Percentiles rank a stretch among this genome's conserved stretches.
phyloP scores from a whole-genome alignment of 2,113 vertebrate species.

The Eclectus roratus region DNA sequence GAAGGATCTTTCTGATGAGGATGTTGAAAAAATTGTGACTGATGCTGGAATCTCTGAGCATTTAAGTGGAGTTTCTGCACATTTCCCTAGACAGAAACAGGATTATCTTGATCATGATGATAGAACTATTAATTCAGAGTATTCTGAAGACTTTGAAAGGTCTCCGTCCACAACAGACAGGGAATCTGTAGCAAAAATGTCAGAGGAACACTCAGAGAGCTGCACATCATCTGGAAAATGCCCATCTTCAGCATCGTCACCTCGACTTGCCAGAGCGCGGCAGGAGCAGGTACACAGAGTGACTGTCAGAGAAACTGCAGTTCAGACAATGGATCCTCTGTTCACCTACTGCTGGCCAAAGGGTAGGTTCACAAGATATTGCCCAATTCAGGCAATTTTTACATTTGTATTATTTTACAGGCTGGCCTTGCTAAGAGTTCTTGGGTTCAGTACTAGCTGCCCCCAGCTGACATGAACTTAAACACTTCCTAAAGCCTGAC shows the following conservation, averaged over 20 bases:
- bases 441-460: not conserved
- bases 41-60: conserved; percentile 75
- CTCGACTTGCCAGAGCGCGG: rapidly evolving
- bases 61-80: conserved; percentile 38
- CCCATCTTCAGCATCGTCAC: rapidly evolving
- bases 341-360: conserved; percentile 52
- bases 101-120: not conserved
- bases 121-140: not conserved
- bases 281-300: not conserved
- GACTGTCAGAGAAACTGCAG: conserved; percentile 71
- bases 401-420: not conserved
- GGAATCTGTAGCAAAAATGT: not conserved
- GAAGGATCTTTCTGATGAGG: not conserved
- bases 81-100: not conserved
- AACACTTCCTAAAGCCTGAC: not conserved
- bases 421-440: not conserved
- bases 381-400: not conserved
- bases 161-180: not conserved
- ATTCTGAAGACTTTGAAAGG: conserved; percentile 71
- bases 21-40: not conserved
- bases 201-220: not conserved
- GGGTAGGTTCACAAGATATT: conserved; percentile 63
- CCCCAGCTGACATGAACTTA: not conserved
- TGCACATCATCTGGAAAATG: rapidly evolving
- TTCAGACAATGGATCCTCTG: conserved; percentile 75